A percentile compares a stretch with the other conserved stretches of the same genome.
phyloP scores from a whole-genome alignment of 2,113 vertebrate species.

The Nymphicus hollandicus region DNA sequence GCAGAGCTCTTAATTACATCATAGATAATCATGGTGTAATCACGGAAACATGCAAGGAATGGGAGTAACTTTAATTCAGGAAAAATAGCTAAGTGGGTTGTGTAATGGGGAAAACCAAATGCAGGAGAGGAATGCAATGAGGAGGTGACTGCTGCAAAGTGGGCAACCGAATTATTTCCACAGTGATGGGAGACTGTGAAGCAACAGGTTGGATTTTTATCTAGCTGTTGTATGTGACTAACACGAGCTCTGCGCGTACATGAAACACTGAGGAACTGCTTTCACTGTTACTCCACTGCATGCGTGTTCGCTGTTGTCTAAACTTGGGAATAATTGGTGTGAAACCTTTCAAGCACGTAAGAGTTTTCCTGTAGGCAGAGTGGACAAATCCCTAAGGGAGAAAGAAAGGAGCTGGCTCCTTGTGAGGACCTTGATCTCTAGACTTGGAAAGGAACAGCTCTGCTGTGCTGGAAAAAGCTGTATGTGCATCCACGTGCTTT shows the following conservation, averaged over 20 bases:
- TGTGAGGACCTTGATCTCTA: neutral
- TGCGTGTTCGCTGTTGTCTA: neutral
- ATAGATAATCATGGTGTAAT: constrained; percentile 16
- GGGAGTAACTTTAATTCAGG: constrained; percentile 33
- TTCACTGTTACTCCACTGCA: neutral
- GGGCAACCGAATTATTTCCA: neutral
- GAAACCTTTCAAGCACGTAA: neutral
- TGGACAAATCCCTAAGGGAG: neutral
- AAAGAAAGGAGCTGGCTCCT: constrained; percentile 8
- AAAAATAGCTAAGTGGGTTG: constrained; percentile 1
- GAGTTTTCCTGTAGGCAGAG: constrained; percentile 8
- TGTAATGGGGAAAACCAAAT: constrained; percentile 29
- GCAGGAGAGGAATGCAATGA: neutral
- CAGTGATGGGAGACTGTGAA: neutral
- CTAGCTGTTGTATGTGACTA: neutral
- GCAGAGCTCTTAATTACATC: constrained; percentile 44
- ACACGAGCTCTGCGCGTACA: neutral
- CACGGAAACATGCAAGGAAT: constrained; percentile 44
- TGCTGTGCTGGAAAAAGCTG: constrained; percentile 27
- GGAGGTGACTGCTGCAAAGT: neutral
- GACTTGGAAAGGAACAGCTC: neutral
- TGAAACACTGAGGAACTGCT: neutral
- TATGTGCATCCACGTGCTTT: neutral
- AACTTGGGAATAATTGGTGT: neutral
- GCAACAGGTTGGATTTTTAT: constrained; percentile 8